Evolutionary conservation across 2,797 vertebrate species (phyloP), one percentile per base, ranked within the genome.

Genomic region (Acipenser oxyrinchus): DNA sequence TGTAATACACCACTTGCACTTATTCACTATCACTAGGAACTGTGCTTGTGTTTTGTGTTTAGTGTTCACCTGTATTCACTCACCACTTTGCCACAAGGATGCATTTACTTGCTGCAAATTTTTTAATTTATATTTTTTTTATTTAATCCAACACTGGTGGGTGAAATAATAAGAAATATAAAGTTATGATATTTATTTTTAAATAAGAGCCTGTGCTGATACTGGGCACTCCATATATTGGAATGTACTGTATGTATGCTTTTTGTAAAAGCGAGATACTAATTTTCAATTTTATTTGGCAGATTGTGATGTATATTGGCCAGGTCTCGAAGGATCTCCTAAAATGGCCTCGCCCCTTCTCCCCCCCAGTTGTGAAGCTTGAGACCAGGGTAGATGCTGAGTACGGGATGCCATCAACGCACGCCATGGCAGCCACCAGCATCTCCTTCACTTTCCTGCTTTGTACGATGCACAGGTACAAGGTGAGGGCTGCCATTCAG

Each of bases 281-380:
- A 10, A 60, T 60, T 8, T 60, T 60, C 18, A 13, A 4, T 15
- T 9, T n/a, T 53, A 49, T 72, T 74, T 76, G 70, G 55, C 77
- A 98, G 96, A 66, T 95, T 74, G 93, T 95, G 77, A 99, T 99
- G 96, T 99, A 98, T 68, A 71, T 97, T 2, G 96, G 96, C 37
- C 96, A 99, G 82, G 85, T 92, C 73, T 87, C 91, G 85, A 99
- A 99, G 78, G 96, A 98, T 61, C 60, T 94, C 69, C 80, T 99
- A 68, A 98, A 96, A 86, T 90, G 95, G 82, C 94, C 95, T 0
- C 94, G 95, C 6, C 95, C 96, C 12, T 68, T 66, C 37, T 93
- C 92, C 0, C 96, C 96, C 8, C 95, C 95, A 0, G 95, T 98
- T 0, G 92, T 98, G 65, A 95, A 93, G 78, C 88, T 99, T 74